Conservation (phyloP, 2,113 vertebrate genomes). For the Nothoprocta pentlandii region DNA sequence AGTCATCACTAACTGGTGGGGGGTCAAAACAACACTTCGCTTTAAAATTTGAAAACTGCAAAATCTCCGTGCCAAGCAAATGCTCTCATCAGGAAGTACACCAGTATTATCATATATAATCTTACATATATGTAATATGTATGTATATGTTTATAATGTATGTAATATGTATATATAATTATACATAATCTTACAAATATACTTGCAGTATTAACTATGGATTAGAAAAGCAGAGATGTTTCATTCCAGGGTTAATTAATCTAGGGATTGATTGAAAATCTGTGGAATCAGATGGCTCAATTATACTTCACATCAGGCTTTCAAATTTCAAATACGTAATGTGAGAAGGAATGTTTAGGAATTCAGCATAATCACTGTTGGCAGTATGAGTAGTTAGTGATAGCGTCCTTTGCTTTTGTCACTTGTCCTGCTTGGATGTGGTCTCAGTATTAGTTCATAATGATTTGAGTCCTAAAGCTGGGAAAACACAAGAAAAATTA, state of each 20-base stretch:
- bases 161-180: too few species aligned
- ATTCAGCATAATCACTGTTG: not conserved
- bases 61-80: not conserved
- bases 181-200: not conserved
- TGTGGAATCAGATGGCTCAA: not conserved
- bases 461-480: conserved; percentile 39
- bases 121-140: not conserved
- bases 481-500: conserved; percentile 79
- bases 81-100: not conserved
- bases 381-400: not conserved
- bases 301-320: not conserved
- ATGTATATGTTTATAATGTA: too few species aligned
- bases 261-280: not conserved
- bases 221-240: not conserved
- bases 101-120: not conserved
- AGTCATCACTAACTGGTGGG: not conserved
- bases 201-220: not conserved
- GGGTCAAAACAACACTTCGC: not conserved
- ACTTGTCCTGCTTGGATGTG: not conserved
- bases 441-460: conserved; percentile 23
- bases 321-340: not conserved
- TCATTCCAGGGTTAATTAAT: not conserved
- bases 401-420: not conserved
- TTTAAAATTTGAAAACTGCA: not conserved
- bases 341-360: not conserved